phyloP scores from a whole-genome alignment of 2,888 invertebrate genomes.

The Meteorus colon region DNA sequence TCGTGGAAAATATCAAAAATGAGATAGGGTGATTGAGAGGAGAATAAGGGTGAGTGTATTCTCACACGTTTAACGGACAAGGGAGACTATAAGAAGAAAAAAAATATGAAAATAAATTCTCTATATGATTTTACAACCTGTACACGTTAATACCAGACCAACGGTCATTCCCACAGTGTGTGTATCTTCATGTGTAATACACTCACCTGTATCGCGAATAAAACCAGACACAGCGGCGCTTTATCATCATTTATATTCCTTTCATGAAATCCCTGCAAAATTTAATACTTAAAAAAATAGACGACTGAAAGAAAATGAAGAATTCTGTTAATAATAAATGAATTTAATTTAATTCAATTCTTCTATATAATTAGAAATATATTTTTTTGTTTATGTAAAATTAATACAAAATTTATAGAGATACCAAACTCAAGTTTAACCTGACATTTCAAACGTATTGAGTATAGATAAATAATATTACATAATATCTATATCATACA shows the following conservation, averaged over 20 bases:
- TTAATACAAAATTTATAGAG: not conserved
- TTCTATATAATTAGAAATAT: too few species aligned
- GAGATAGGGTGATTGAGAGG: slow-evolving; percentile 6
- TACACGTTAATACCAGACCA: slow-evolving; percentile 56
- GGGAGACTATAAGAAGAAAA: not conserved
- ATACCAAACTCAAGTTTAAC: not conserved
- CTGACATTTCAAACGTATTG: not conserved
- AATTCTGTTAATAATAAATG: not conserved
- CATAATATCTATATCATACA: not conserved
- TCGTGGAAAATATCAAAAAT: not conserved
- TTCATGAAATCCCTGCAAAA: slow-evolving; percentile 38
- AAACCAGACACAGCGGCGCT: not conserved
- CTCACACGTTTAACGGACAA: slow-evolving; percentile 59
- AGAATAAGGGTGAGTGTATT: slow-evolving; percentile 36
- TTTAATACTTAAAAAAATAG: not conserved
- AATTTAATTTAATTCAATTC: too few species aligned
- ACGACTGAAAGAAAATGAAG: not conserved
- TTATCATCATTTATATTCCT: slow-evolving; percentile 1
- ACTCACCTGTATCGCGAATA: slow-evolving; percentile 68
- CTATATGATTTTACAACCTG: slow-evolving; percentile 37
- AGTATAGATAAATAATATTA: not conserved
- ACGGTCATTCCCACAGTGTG: slow-evolving; percentile 70
- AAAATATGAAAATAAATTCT: slow-evolving; percentile 50
- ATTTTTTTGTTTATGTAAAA: not conserved
- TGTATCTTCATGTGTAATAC: slow-evolving; percentile 16